Evolutionary conservation across 1,140 invertebrate species (phyloP).

Genomic region (Lamellibrachia luymesi): DNA sequence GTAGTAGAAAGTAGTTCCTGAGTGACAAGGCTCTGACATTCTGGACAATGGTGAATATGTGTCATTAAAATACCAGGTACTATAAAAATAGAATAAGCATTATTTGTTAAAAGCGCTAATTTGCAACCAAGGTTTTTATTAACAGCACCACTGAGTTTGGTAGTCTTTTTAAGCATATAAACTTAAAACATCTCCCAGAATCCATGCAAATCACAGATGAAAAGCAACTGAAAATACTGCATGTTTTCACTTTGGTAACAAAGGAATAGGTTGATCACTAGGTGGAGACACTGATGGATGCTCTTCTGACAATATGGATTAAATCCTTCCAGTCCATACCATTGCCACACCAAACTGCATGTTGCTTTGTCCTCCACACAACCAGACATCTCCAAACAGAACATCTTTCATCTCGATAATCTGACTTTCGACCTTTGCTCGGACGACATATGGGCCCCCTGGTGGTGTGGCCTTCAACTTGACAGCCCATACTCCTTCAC

Average conservation of each 20-base stretch:
- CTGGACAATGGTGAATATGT: neutral
- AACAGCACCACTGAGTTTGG: neutral
- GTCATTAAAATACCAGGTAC: neutral
- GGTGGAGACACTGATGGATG: neutral
- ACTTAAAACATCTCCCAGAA: neutral
- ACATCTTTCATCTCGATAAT: slow-evolving; percentile 39
- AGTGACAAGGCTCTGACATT: too few relatives aligned
- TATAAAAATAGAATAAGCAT: too few relatives aligned
- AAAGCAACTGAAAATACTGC: too few relatives aligned
- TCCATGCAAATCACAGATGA: neutral
- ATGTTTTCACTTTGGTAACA: too few relatives aligned
- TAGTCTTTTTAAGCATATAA: neutral
- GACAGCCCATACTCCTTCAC: neutral
- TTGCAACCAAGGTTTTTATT: neutral
- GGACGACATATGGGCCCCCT: slow-evolving; percentile 24
- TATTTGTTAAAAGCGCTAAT: neutral
- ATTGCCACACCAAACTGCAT: slow-evolving; percentile 33
- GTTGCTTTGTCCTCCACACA: slow-evolving; percentile 52
- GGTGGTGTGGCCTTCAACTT: neutral
- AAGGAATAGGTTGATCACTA: neutral
- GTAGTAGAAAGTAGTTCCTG: too few relatives aligned
- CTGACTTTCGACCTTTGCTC: neutral
- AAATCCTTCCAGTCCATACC: neutral
- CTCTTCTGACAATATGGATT: neutral
- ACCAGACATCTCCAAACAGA: slow-evolving; percentile 52